Evolutionary conservation across 23 tunicate species (phyloP).

Genomic region (Ascidia mentula): DNA sequence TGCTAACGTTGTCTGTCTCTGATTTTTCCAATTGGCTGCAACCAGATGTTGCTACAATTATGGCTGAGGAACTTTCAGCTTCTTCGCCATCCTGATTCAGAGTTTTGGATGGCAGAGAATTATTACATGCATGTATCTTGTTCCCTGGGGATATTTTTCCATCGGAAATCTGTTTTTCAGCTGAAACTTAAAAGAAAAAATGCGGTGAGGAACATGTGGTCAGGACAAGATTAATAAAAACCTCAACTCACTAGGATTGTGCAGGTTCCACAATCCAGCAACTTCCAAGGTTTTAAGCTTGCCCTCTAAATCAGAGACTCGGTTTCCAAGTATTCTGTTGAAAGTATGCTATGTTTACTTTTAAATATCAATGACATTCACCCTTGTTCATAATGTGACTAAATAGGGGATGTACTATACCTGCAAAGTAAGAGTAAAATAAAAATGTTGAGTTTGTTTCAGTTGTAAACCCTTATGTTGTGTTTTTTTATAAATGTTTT

Average conservation of each 20-base stretch:
- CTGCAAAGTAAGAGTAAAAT: background rate
- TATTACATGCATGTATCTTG: too few species aligned
- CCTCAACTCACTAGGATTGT: background rate
- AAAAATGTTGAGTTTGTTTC: too few species aligned
- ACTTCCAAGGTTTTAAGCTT: slow-evolving; percentile 62
- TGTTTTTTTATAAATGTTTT: too few species aligned
- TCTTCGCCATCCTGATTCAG: too few species aligned
- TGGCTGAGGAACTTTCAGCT: too few species aligned
- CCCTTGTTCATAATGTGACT: too few species aligned
- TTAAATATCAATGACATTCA: background rate
- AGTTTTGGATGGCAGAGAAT: too few species aligned
- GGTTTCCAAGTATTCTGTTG: slow-evolving; percentile 68
- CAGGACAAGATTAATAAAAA: too few species aligned
- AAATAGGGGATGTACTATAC: background rate
- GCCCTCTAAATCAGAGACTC: slow-evolving; percentile 80
- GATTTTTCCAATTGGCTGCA: background rate
- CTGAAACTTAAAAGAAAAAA: background rate
- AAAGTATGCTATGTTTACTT: background rate
- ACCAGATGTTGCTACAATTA: too few species aligned
- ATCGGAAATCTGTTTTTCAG: background rate
- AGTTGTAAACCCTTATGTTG: too few species aligned
- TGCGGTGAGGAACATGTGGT: too few species aligned
- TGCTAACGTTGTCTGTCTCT: background rate
- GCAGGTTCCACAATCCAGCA: slow-evolving; percentile 58
- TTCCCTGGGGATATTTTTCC: background rate